Base-by-base conservation (phyloP, 2,113 vertebrate genomes). In the Fulica atra region DNA sequence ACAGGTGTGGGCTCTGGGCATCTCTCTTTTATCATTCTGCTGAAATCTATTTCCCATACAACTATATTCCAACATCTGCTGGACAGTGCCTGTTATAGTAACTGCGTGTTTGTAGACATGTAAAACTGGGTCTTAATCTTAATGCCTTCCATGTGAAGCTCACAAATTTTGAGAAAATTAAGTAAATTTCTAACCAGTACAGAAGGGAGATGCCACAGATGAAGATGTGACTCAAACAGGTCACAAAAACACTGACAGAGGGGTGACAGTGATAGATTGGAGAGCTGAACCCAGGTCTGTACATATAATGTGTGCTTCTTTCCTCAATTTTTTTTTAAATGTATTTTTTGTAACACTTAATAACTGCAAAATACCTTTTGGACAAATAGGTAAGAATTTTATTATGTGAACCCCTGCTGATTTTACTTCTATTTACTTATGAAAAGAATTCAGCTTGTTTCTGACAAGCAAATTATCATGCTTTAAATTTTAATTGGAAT, bases 401-500 rank as follows among this genome's bases (percentile, higher is more conserved):
- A 86, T 59, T 81, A 80, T 48, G 80, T 16, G 29, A 83, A 59
- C 5, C 21, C 25, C 40, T 53, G 28, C 24, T 46, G 31, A 83
- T 88, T 81, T 69, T 71, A 72, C 31, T 85, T 71, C 26, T 74
- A 25, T 50, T 83, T n/a, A 78, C 10, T 76, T 54, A 57, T 12
- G 38, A 85, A 36, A 21, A 48, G 11, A 89, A 83, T 72, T 87
- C 50, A 82, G 33, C 23, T 92, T 88, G 16, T 38, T 79, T 46
- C 18, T 59, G 73, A 57, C 36, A 73, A 91, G 38, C 8, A 26
- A 92, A 91, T 86, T 50, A 81, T 53, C 44, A 36, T 60, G 38
- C 35, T 66, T 91, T 87, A 71, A 24, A 85, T 74, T 92, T 81
- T 78, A 94, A 88, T n/a, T 81, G 42, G 24, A 86, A 93, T 21